Percentiles rank a stretch among this genome's conserved stretches.
Conservation (phyloP, 2,113 vertebrate species). For the Hyperoodon ampullatus region DNA sequence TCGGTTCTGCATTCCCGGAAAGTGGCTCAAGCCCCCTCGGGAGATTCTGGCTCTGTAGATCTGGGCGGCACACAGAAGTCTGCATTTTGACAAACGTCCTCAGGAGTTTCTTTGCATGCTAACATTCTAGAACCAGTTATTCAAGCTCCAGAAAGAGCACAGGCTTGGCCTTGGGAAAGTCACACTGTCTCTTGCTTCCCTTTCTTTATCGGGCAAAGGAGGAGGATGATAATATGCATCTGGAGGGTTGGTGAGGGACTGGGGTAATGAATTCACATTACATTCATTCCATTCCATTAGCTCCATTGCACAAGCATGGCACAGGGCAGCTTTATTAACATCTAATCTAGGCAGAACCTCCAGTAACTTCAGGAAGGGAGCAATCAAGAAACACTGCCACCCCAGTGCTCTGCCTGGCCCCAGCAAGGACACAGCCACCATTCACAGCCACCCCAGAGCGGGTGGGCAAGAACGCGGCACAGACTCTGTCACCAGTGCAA, state of each 20-base stretch:
- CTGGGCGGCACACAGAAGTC: background rate
- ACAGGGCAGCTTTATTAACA: background rate
- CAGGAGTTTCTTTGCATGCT: background rate
- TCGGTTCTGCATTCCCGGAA: too few relatives aligned
- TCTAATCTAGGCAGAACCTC: background rate
- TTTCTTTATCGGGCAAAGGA: background rate
- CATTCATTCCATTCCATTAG: background rate
- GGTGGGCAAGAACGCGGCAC: rapidly evolving
- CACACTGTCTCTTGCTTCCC: background rate
- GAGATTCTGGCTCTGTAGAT: background rate
- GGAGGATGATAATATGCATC: background rate
- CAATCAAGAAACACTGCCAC: background rate
- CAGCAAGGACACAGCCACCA: background rate
- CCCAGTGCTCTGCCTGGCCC: too few relatives aligned
- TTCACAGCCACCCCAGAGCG: background rate
- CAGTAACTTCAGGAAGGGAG: background rate
- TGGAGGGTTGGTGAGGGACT: background rate
- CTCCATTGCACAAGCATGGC: too few relatives aligned
- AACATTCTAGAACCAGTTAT: background rate
- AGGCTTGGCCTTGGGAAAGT: background rate
- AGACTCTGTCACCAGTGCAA: too few relatives aligned
- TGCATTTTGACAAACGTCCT: background rate
- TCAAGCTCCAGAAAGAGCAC: background rate
- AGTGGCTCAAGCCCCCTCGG: background rate
- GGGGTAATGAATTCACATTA: too few relatives aligned